Evolutionary conservation across 2,888 invertebrate genomes (phyloP).

Genomic region (Leucophora obtusa): DNA sequence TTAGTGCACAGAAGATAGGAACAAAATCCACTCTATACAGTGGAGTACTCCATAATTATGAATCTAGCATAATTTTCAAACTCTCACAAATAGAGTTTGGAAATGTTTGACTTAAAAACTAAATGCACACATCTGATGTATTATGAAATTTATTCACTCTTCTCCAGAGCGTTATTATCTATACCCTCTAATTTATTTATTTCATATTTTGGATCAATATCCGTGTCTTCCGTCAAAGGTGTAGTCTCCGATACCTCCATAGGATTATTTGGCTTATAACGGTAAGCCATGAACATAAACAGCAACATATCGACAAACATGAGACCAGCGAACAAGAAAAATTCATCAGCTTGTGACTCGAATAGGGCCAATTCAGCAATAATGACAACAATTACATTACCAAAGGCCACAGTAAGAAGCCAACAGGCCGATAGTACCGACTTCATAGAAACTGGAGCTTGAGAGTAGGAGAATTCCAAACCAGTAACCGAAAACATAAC

Average conservation of each 20-base stretch:
- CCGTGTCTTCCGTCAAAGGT: constrained; percentile 64
- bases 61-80: too few species aligned
- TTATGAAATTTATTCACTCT: constrained; percentile 63
- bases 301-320: constrained; percentile 91
- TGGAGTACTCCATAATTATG: too few species aligned
- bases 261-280: constrained; percentile 82
- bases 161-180: constrained; percentile 70
- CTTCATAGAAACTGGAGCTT: constrained; percentile 90
- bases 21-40: too few species aligned
- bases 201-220: constrained; percentile 49
- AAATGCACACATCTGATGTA: constrained; percentile 16
- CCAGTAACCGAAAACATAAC: constrained; percentile 86
- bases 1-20: too few species aligned
- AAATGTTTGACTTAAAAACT: constrained; percentile 5
- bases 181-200: constrained; percentile 65
- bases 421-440: constrained; percentile 94
- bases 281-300: constrained; percentile 88
- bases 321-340: constrained; percentile 92
- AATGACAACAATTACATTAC: constrained; percentile 94
- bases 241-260: constrained; percentile 63
- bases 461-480: constrained; percentile 84
- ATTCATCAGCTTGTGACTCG: constrained; percentile 89
- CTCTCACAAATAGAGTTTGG: constrained; percentile 27
- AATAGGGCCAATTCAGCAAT: constrained; percentile 89
- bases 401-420: constrained; percentile 95